A percentile compares a stretch with the other conserved stretches of the same genome.
Conservation (phyloP, 2,888 invertebrate species). For the Protophormia terraenovae region DNA sequence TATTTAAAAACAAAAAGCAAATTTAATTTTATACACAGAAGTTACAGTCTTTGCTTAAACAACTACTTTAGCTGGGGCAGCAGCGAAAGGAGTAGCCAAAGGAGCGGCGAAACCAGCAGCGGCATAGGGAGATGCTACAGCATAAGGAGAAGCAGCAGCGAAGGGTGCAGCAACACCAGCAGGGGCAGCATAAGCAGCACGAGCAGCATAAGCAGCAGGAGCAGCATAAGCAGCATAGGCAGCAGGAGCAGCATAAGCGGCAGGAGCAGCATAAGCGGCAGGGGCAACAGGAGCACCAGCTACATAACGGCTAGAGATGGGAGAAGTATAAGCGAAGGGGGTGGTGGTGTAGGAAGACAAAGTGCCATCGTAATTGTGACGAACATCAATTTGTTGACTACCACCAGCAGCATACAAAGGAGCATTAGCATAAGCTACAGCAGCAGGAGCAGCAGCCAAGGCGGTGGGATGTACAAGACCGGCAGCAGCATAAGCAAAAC, state of each 20-base stretch:
- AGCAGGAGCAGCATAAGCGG: conserved; percentile 44
- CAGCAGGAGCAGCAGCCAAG: conserved; percentile 68
- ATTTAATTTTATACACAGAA: too few relatives aligned
- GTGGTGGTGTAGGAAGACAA: conserved; percentile 78
- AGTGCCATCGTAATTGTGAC: conserved; percentile 77
- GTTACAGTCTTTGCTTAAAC: too few relatives aligned
- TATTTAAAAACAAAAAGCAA: too few relatives aligned
- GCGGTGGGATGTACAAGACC: conserved; percentile 71
- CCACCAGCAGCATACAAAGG: conserved; percentile 78
- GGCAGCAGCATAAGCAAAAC: conserved; percentile 71
- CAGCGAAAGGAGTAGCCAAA: conserved; percentile 69
- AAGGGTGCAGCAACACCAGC: conserved; percentile 65
- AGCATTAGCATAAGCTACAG: conserved; percentile 82
- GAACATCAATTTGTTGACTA: conserved; percentile 78
- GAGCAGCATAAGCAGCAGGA: conserved; percentile 60
- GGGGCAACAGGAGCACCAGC: conserved; percentile 73
- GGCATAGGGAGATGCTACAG: conserved; percentile 50
- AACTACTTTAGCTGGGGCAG: conserved; percentile 45
- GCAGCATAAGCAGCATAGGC: conserved; percentile 65
- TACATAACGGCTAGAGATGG: conserved; percentile 76
- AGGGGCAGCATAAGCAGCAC: conserved; percentile 33
- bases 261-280: conserved; percentile 43
- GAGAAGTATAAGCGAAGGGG: conserved; percentile 76
- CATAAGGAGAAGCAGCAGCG: conserved; percentile 62
- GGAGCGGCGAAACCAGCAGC: conserved; percentile 71